Conservation (phyloP, 2,797 vertebrate genomes). For the Microcaecilia unicolor region DNA sequence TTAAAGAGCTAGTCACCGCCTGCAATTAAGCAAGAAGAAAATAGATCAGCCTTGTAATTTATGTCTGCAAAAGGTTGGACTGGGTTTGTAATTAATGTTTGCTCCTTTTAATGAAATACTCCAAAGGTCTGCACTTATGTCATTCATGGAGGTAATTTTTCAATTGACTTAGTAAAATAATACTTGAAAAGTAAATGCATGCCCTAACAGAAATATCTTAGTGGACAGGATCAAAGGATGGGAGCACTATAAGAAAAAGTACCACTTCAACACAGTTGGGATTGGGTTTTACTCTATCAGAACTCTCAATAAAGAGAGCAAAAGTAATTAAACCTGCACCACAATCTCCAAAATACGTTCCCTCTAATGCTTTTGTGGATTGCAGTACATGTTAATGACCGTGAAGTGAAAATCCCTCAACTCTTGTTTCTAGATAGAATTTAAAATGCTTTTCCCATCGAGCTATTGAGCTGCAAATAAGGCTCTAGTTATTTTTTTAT, state of each 20-base stretch:
- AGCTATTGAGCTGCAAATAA: too few relatives aligned
- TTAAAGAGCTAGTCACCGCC: slow-evolving; percentile 74
- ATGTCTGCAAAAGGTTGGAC: slow-evolving; percentile 66
- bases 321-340: slow-evolving; percentile 49
- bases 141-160: slow-evolving; percentile 88
- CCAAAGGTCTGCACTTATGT: slow-evolving; percentile 74
- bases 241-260: too few relatives aligned
- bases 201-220: slow-evolving; percentile 72
- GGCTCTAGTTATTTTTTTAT: too few relatives aligned
- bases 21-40: slow-evolving; percentile 84
- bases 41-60: slow-evolving; percentile 85
- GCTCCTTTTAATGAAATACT: slow-evolving; percentile 72
- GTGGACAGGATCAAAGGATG: too few relatives aligned
- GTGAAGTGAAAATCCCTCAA: background rate
- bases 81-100: slow-evolving; percentile 73
- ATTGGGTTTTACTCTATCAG: slow-evolving; percentile 44
- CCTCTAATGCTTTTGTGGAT: slow-evolving; percentile 45
- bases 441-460: too few relatives aligned
- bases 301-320: slow-evolving; percentile 41
- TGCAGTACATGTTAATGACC: slow-evolving; percentile 29
- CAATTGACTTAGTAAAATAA: slow-evolving; percentile 92
- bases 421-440: slow-evolving; percentile 4
- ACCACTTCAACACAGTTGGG: slow-evolving; percentile 51
- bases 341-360: slow-evolving; percentile 24
- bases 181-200: slow-evolving; percentile 90